Conservation (phyloP, 2,113 vertebrate species). For the Rhinolophus ferrumequinum region DNA sequence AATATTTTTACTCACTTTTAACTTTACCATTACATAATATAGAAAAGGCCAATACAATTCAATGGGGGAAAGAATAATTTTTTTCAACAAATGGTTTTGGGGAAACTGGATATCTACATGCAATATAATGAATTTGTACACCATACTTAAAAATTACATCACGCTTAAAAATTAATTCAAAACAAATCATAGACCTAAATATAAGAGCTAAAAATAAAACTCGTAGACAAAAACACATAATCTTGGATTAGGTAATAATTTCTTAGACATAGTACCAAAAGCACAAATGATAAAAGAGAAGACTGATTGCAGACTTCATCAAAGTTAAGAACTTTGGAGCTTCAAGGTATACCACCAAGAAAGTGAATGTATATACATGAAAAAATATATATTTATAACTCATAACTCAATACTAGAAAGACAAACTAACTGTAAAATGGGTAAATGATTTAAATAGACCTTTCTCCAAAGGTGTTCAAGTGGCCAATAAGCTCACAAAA, state of each 20-base stretch:
- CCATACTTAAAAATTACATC: not conserved
- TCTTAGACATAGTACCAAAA: constrained; percentile 9
- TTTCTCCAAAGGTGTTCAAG: not conserved
- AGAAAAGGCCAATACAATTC: not conserved
- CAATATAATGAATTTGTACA: not conserved
- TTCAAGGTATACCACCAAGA: not conserved
- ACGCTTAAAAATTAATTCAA: not conserved
- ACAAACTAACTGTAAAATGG: not conserved
- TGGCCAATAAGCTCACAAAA: not conserved
- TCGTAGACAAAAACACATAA: not conserved
- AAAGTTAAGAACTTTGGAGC: not conserved
- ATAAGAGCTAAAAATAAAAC: not conserved
- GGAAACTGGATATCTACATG: not conserved
- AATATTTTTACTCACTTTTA: constrained; percentile 19
- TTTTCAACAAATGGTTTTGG: not conserved
- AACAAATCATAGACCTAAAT: not conserved
- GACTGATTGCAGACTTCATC: not conserved
- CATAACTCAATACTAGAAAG: not conserved
- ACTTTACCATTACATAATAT: not conserved
- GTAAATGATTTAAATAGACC: not conserved
- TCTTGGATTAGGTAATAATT: not conserved
- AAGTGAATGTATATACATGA: not conserved
- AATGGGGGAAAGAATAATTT: not conserved
- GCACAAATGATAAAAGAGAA: not conserved
- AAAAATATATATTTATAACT: too few species aligned